Conservation (phyloP, 37 sponge, comb jelly and placozoan genomes). For the Halisarca cf. caerulea region DNA sequence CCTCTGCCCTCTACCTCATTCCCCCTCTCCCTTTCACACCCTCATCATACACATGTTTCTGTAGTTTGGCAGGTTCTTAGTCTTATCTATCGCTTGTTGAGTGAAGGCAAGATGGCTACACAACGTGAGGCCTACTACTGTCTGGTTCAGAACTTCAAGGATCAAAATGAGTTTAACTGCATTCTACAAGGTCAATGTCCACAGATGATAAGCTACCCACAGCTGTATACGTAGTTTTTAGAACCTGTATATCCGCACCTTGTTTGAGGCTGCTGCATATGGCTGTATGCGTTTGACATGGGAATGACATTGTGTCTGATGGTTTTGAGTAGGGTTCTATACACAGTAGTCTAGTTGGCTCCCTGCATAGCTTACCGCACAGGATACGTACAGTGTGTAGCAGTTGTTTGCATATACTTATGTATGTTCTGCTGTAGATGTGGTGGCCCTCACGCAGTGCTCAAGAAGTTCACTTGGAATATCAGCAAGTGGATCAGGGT, state of each 20-base stretch:
- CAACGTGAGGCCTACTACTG: conserved; percentile 96
- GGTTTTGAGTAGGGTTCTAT: too few species aligned
- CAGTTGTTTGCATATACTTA: too few species aligned
- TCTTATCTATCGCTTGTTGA: conserved; percentile 66
- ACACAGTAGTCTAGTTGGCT: too few species aligned
- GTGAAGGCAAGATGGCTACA: conserved; percentile 77
- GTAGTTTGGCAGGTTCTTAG: conserved; percentile 82
- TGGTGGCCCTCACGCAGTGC: conserved; percentile 78
- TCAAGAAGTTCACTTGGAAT: conserved; percentile 75
- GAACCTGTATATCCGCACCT: too few species aligned
- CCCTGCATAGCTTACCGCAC: too few species aligned
- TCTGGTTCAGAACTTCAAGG: conserved; percentile 81
- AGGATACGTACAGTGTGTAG: too few species aligned
- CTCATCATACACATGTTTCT: neutral
- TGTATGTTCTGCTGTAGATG: too few species aligned
- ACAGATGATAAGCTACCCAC: neutral
- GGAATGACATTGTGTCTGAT: too few species aligned
- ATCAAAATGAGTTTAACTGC: conserved; percentile 86
- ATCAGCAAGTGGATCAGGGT: conserved; percentile 85
- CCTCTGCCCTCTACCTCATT: too few species aligned
- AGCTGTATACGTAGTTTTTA: neutral
- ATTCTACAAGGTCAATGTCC: conserved; percentile 85
- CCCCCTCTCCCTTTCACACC: too few species aligned
- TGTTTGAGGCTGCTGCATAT: too few species aligned
- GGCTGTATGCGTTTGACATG: too few species aligned